Percentiles rank a stretch among this genome's conserved stretches.
Conservation (phyloP, 2,888 invertebrate genomes). For the Hirtodrosophila trivittata region DNA sequence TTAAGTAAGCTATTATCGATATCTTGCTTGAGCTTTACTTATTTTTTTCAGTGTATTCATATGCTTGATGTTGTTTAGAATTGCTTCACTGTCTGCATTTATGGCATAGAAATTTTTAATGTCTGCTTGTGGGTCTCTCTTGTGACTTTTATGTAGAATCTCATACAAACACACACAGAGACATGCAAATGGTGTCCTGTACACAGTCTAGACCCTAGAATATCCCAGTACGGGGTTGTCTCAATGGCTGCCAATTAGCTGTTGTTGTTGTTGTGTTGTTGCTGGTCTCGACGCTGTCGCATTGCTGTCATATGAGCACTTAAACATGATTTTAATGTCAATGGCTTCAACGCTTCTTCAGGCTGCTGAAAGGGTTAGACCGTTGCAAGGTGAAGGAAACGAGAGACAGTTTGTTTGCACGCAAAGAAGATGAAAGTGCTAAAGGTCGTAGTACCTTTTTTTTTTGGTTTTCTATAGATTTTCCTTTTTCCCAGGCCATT, state of each 20-base stretch:
- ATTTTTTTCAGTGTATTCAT: conserved; percentile 29
- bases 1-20: too few relatives aligned
- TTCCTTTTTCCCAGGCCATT: conserved; percentile 40
- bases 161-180: conserved; percentile 11
- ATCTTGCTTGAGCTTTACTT: too few relatives aligned
- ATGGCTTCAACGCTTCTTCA: conserved; percentile 62
- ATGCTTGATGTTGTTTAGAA: conserved; percentile 6
- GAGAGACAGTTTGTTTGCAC: conserved; percentile 56
- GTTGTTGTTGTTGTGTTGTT: conserved; percentile 20
- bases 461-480: conserved; percentile 57
- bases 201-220: conserved; percentile 29
- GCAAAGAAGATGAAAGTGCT: conserved; percentile 72
- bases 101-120: conserved; percentile 31
- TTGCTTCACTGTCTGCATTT: conserved; percentile 22
- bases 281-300: conserved; percentile 52
- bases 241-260: conserved; percentile 72
- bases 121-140: conserved; percentile 11
- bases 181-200: conserved; percentile 61
- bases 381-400: conserved; percentile 18
- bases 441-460: conserved; percentile 61
- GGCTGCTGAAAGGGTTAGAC: conserved; percentile 18
- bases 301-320: conserved; percentile 74
- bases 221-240: conserved; percentile 53
- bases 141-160: conserved; percentile 29
- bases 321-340: conserved; percentile 82